These are phyloP conservation scores for Coelogynopora nodosa DNA, from an alignment of 2,888 invertebrate species.

Conservation along the genomic window DNA sequence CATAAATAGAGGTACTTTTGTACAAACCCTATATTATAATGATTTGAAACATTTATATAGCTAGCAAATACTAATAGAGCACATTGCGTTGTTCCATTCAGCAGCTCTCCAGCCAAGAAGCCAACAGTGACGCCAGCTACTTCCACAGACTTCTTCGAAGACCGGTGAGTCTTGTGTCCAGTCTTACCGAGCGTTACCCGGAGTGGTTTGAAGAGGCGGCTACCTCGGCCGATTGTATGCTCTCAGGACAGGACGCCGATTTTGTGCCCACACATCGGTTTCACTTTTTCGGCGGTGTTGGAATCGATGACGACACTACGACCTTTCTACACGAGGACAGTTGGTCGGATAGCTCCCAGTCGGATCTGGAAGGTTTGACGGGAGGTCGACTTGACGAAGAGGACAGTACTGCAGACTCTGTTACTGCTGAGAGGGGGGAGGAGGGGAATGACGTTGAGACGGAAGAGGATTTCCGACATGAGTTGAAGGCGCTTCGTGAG, in stretches of 20 bases:
- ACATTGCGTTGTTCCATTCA: not conserved
- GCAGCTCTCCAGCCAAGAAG: not conserved
- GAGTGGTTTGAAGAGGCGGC: constrained; percentile 15
- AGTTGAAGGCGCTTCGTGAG: not conserved
- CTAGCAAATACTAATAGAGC: not conserved
- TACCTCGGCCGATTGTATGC: not conserved
- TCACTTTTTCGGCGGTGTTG: not conserved
- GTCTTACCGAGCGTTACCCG: not conserved
- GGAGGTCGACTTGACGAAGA: not conserved
- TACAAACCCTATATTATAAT: too few relatives aligned
- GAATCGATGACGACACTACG: not conserved
- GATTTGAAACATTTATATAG: not conserved
- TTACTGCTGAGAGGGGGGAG: not conserved
- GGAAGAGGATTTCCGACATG: not conserved
- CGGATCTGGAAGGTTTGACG: not conserved
- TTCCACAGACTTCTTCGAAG: not conserved
- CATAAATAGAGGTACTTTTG: too few relatives aligned
- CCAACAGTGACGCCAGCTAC: not conserved
- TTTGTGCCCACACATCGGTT: not conserved
- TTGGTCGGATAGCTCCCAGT: not conserved
- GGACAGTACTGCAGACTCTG: too few relatives aligned
- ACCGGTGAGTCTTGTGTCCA: not conserved
- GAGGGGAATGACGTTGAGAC: not conserved
- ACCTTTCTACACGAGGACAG: not conserved
- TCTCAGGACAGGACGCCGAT: not conserved